Percentiles rank a stretch among this genome's conserved stretches.
These are phyloP conservation scores for Amblyjoppa fuscipennis DNA, from an alignment of 2,888 invertebrate genomes.

Conservation along the genomic window DNA sequence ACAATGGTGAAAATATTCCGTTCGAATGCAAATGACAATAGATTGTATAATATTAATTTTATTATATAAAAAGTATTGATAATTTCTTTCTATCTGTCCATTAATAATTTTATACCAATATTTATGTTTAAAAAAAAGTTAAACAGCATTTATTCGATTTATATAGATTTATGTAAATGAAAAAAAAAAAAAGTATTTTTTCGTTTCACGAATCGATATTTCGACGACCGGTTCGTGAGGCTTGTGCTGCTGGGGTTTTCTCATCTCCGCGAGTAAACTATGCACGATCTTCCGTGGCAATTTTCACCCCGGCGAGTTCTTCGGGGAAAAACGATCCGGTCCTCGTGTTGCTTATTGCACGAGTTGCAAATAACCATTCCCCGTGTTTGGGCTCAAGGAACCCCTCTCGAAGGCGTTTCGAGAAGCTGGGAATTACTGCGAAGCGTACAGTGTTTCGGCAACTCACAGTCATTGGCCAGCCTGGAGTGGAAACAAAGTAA, in stretches of 20 bases:
- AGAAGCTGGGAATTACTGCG: background rate
- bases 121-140: too few species aligned
- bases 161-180: too few species aligned
- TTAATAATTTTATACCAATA: too few species aligned
- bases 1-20: too few species aligned
- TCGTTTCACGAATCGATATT: too few species aligned
- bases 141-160: too few species aligned
- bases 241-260: background rate
- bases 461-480: background rate
- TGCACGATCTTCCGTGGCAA: background rate
- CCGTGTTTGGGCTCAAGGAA: slow-evolving; percentile 47
- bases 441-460: background rate
- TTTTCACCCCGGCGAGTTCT: slow-evolving; percentile 10
- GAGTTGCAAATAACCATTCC: slow-evolving; percentile 71
- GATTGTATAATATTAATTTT: too few species aligned
- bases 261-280: background rate
- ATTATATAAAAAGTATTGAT: too few species aligned
- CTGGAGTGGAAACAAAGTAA: background rate
- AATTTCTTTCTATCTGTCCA: too few species aligned
- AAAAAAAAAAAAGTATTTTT: too few species aligned
- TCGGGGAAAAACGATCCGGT: background rate
- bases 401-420: background rate
- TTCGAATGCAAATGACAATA: too few species aligned
- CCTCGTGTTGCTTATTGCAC: slow-evolving; percentile 52
- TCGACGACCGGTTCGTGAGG: too few species aligned